phyloP scores from a whole-genome alignment of 2,797 vertebrate species.

The Aplochiton taeniatus region DNA sequence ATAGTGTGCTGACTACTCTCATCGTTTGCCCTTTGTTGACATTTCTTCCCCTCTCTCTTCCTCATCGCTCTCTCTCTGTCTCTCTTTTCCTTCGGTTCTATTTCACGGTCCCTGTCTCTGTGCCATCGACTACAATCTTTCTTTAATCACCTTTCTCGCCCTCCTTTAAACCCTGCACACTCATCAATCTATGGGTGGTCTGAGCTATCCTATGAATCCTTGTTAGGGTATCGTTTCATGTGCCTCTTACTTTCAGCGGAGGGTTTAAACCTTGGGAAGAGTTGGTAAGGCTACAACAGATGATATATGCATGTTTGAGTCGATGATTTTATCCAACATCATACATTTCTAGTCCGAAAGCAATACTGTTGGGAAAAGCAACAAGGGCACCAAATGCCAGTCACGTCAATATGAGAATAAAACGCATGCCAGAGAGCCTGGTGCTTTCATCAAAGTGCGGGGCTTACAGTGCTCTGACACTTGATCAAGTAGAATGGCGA shows the following conservation, averaged over 20 bases:
- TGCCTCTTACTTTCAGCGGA: neutral
- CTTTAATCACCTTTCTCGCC: neutral
- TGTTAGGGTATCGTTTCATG: neutral
- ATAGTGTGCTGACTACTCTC: constrained; percentile 1
- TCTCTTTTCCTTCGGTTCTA: constrained; percentile 15
- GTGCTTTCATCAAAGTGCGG: constrained; percentile 22
- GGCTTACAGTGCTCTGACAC: constrained; percentile 26
- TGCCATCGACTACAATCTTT: too few relatives aligned
- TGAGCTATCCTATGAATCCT: neutral
- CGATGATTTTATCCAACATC: too few relatives aligned
- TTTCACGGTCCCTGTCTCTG: constrained; percentile 7
- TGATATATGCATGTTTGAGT: too few relatives aligned
- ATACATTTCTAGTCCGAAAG: too few relatives aligned
- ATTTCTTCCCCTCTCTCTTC: neutral
- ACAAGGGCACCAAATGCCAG: too few relatives aligned
- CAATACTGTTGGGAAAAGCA: too few relatives aligned
- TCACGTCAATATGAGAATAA: constrained; percentile 21
- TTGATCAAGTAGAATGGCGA: constrained; percentile 25
- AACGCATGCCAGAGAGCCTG: constrained; percentile 27
- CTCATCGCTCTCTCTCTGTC: neutral
- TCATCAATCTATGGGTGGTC: neutral
- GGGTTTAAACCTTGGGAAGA: too few relatives aligned
- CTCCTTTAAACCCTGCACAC: neutral
- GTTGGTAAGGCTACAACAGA: too few relatives aligned
- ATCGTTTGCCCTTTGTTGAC: neutral